Conservation (phyloP, 2,797 vertebrate species). For the Melanotaenia nigrans region DNA sequence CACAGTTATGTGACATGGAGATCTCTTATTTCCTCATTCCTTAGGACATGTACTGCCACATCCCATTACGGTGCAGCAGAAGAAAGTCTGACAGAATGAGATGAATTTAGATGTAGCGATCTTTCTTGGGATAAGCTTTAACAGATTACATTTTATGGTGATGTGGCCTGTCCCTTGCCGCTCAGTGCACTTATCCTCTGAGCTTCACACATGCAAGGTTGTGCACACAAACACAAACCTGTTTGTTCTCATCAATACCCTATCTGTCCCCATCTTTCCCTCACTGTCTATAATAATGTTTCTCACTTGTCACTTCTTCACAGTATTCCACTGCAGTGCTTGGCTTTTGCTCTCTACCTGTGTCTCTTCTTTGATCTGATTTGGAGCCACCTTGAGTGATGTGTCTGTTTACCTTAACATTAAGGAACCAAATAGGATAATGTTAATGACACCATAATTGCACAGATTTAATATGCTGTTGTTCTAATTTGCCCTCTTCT, state of each 20-base stretch:
- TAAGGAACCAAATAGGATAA: slow-evolving; percentile 54
- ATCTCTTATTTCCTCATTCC: slow-evolving; percentile 70
- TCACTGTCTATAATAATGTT: slow-evolving; percentile 42
- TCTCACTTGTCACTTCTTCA: slow-evolving; percentile 55
- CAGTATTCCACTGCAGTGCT: slow-evolving; percentile 25
- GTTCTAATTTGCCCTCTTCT: slow-evolving; percentile 51
- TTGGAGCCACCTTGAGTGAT: slow-evolving; percentile 51
- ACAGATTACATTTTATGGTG: slow-evolving; percentile 80
- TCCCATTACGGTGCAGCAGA: slow-evolving; percentile 68
- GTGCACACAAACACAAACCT: slow-evolving; percentile 43
- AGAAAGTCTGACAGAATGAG: slow-evolving; percentile 65
- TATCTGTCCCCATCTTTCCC: slow-evolving; percentile 34
- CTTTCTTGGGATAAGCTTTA: slow-evolving; percentile 74
- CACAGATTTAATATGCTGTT: slow-evolving; percentile 45
- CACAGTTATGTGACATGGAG: slow-evolving; percentile 59
- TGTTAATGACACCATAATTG: slow-evolving; percentile 57
- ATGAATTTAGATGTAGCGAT: slow-evolving; percentile 78
- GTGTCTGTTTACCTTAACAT: slow-evolving; percentile 51
- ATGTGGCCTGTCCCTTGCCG: slow-evolving; percentile 64
- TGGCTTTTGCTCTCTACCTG: slow-evolving; percentile 46
- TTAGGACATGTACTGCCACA: slow-evolving; percentile 70
- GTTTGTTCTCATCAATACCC: slow-evolving; percentile 52
- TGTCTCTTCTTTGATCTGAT: slow-evolving; percentile 55
- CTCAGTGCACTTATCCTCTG: slow-evolving; percentile 64
- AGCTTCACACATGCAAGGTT: slow-evolving; percentile 39